phyloP scores from a whole-genome alignment of 2,888 invertebrate genomes.

The Diarsia rubi region DNA sequence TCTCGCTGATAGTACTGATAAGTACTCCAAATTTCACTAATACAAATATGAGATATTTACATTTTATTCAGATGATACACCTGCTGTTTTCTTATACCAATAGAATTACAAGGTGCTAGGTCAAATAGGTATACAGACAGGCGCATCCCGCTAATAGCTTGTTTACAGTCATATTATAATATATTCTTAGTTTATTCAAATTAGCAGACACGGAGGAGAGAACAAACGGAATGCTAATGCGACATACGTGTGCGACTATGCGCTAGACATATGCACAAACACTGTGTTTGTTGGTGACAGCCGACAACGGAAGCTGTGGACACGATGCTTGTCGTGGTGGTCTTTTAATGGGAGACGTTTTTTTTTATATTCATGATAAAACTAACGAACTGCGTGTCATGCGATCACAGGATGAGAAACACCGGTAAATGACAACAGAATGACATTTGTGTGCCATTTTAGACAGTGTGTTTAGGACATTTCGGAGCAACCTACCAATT shows the following conservation, averaged over 20 bases:
- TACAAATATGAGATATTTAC: constrained; percentile 21
- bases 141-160: constrained; percentile 53
- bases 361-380: constrained; percentile 2
- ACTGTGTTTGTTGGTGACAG: constrained; percentile 27
- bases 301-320: constrained; percentile 37
- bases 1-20: no score
- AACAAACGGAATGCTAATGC: constrained; percentile 47
- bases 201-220: constrained; percentile 41
- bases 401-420: background rate
- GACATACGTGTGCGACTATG: constrained; percentile 16
- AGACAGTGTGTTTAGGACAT: background rate
- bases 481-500: background rate
- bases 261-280: constrained; percentile 28
- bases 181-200: constrained; percentile 56
- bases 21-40: background rate
- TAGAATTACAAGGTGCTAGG: constrained; percentile 47
- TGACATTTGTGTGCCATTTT: background rate
- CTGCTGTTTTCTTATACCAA: constrained; percentile 37
- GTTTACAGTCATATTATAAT: constrained; percentile 53
- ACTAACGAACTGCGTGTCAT: background rate
- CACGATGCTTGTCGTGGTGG: constrained; percentile 34
- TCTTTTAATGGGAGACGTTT: constrained; percentile 1
- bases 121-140: constrained; percentile 36
- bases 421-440: background rate
- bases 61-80: constrained; percentile 18